Percentiles rank a stretch among this genome's conserved stretches.
These are phyloP conservation scores for Cinara cedri DNA, from an alignment of 2,888 invertebrate species.

Conservation along the genomic window DNA sequence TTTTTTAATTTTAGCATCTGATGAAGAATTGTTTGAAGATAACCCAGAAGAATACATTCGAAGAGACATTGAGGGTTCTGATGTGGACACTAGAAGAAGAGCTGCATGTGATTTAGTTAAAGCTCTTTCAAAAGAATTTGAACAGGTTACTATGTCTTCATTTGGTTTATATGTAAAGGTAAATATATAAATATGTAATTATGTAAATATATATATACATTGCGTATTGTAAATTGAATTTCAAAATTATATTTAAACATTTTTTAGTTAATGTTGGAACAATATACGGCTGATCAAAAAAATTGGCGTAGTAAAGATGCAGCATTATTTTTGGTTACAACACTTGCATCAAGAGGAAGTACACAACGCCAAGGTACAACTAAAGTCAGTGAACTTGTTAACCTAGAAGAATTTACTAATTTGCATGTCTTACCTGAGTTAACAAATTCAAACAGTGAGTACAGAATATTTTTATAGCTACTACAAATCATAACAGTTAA, in stretches of 20 bases:
- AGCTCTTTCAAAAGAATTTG: slow-evolving; percentile 86
- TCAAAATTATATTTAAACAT: neutral
- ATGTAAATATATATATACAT: too few species aligned
- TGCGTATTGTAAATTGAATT: neutral
- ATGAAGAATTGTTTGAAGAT: slow-evolving; percentile 96
- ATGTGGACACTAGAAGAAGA: slow-evolving; percentile 92
- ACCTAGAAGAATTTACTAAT: slow-evolving; percentile 86
- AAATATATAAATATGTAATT: slow-evolving; percentile 60
- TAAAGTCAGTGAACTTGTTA: slow-evolving; percentile 86
- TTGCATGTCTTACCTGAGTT: slow-evolving; percentile 87
- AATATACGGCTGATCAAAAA: slow-evolving; percentile 77
- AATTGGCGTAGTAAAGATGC: slow-evolving; percentile 97
- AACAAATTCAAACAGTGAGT: slow-evolving; percentile 72
- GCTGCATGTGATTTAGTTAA: slow-evolving; percentile 97
- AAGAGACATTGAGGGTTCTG: slow-evolving; percentile 96
- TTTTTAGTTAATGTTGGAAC: slow-evolving; percentile 66
- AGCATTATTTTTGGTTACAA: slow-evolving; percentile 94
- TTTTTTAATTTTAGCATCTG: slow-evolving; percentile 74
- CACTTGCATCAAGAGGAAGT: slow-evolving; percentile 86
- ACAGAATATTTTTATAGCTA: neutral
- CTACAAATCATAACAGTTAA: too few species aligned
- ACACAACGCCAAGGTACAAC: slow-evolving; percentile 92
- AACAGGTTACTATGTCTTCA: slow-evolving; percentile 83
- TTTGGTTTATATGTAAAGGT: slow-evolving; percentile 88
- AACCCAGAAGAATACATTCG: slow-evolving; percentile 97